Evolutionary conservation across 2,797 vertebrate genomes (phyloP).

Genomic region (Scarus forsteni): DNA sequence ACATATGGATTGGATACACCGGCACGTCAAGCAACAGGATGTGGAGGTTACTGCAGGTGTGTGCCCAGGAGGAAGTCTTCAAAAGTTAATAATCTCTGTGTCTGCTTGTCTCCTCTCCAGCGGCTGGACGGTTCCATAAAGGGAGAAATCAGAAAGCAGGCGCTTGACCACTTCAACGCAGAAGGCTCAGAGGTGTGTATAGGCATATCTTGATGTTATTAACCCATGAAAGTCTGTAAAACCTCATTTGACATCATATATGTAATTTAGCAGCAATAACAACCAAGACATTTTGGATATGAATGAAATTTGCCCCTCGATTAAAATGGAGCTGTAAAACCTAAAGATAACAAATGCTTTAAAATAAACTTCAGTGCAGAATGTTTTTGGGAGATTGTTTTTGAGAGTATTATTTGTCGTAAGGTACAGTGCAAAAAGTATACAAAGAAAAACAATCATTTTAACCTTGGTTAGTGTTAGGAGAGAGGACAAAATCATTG

Average conservation of each 20-base stretch:
- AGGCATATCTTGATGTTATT: neutral
- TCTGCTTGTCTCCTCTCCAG: slow-evolving; percentile 75
- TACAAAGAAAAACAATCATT: no score
- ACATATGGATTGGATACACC: neutral
- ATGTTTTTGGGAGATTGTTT: no score
- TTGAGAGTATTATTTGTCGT: no score
- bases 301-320: neutral
- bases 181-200: slow-evolving; percentile 96
- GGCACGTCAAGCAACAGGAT: slow-evolving; percentile 23
- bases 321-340: no score
- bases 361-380: no score
- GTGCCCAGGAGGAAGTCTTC: slow-evolving; percentile 12
- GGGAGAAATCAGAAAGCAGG: slow-evolving; percentile 98
- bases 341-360: no score
- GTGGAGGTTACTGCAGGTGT: neutral
- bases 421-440: no score
- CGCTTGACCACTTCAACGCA: slow-evolving; percentile 98
- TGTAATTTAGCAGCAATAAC: neutral
- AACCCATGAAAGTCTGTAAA: neutral
- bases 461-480: no score
- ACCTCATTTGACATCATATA: neutral
- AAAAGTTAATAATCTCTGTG: slow-evolving; percentile 13
- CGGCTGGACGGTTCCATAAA: slow-evolving; percentile 98
- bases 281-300: neutral
- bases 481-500: no score